Base-by-base conservation (phyloP, 1,140 invertebrate species). In the Scaptomyza hsui region DNA sequence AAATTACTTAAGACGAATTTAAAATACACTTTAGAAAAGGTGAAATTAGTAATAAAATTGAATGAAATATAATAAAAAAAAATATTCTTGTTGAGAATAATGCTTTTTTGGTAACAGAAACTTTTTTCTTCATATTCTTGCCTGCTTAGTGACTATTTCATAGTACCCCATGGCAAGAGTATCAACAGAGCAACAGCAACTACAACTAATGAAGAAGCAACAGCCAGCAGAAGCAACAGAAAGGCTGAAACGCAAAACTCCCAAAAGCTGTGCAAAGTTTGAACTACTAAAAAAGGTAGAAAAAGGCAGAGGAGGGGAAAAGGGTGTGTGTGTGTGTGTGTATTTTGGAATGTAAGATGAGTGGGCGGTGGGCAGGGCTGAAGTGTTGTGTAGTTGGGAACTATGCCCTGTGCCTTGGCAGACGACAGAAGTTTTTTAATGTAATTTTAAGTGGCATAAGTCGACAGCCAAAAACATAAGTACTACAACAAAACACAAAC, bases 361-460 rank as follows among this genome's bases (percentile, higher is more conserved):
- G 26, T 59, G 62, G 53, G 62, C 13, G 47, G 15, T 26, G 61
- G 39, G 61, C 24, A 7, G 5, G 6, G 26, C 9, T 7, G 26
- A 2, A 29, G 44, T 51, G 32, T 45, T 42, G 12, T 26, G 18
- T 10, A 7, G 1, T 5, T 7, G 12, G 7, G 45, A n/a, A 13
- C 6, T 48, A 16, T 55, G 12, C 29, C 39, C 32, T 15, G 13
- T 53, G 62, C 29, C 53, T 37, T 44, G 26, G 48, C 65, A 51
- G 35, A 44, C 60, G 69, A 64, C 52, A 57, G 57, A 85, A 85
- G 57, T 81, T 86, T 86, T 86, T 88, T 86, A 88, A 86, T 86
- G 81, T 86, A 86, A 86, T 88, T 86, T 86, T 78, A 86, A 86
- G 82, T 88, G 82, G 82, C 82, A 88, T 86, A 86, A 86, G 82